Base-by-base conservation (phyloP, 2,797 vertebrate genomes). In the Lithobates pipiens region DNA sequence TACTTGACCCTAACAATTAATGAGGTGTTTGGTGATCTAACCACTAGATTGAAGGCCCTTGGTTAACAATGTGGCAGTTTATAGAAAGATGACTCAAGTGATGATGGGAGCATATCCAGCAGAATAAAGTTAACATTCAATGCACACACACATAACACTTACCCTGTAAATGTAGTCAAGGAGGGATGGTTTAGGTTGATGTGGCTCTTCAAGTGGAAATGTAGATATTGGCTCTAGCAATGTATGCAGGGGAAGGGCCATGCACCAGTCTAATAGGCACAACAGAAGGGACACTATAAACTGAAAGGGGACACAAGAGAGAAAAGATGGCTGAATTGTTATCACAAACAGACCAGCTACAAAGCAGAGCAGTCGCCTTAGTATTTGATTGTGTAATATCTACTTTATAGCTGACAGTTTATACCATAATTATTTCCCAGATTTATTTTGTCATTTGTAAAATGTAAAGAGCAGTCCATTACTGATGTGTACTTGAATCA, bases 121-220 rank as follows among this genome's bases (percentile, higher is more conserved):
- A 61, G 7, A 23, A 61, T 61, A 9, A 8, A 61, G 50, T 6
- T 4, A 61, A 23, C 4, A 23, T 61, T 23, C 23, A 61, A 8
- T 6, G 21, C 21, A 61, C 18, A 61, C 2, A 23, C 21, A 61
- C n/a, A 61, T 2, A 23, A 73, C 0, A 68, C 96, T 92, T 90
- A 99, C 98, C 93, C 98, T 97, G 93, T 99, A 99, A 89, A 99
- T 96, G 89, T 98, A 98, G 92, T 98, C 97, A 88, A 99, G 93
- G 23, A 99, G 89, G 1, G 97, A 97, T 73, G 97, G 95, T 91
- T 93, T 96, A 67, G 94, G 91, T 16, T 94, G 89, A 11, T 93
- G 89, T 16, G 93, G 94, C 71, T 97, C 96, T 69, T 98, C 98
- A 89, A 95, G 88, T 42, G 92, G 92, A 0, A 92, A 95, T 54